Conservation (phyloP, 2,888 invertebrate genomes). For the Ormyrus nitidulus region DNA sequence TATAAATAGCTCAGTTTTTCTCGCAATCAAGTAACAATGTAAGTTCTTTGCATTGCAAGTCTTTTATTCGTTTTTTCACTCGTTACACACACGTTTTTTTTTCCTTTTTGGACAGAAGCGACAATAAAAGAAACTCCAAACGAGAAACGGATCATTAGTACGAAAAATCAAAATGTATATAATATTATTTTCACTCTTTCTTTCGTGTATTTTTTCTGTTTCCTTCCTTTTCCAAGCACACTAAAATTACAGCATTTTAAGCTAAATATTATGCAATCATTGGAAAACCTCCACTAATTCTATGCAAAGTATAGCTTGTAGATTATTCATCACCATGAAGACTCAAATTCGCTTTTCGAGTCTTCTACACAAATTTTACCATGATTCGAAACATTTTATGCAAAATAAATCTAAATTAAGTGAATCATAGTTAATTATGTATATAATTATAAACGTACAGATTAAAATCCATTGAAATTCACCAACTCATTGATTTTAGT, state of each 20-base stretch:
- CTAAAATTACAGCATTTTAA: conserved; percentile 64
- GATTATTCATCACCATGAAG: conserved; percentile 61
- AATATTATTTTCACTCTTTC: conserved; percentile 18
- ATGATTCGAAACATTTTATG: conserved; percentile 15
- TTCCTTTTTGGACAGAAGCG: conserved; percentile 31
- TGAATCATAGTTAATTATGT: conserved; percentile 14
- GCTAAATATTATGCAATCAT: conserved; percentile 77
- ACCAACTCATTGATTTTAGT: conserved; percentile 27
- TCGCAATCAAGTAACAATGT: conserved; percentile 42
- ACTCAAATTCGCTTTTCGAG: conserved; percentile 9
- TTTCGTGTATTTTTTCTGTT: background rate
- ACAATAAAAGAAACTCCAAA: conserved; percentile 38
- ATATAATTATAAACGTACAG: conserved; percentile 9
- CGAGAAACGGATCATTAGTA: conserved; percentile 29
- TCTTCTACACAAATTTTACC: background rate
- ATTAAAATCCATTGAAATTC: conserved; percentile 36
- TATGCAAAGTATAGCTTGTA: conserved; percentile 96
- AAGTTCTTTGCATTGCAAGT: background rate
- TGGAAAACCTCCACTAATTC: conserved; percentile 92
- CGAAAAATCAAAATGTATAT: conserved; percentile 24
- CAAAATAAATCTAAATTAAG: conserved; percentile 17
- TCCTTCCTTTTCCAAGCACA: conserved; percentile 18
- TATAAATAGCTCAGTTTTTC: conserved; percentile 18
- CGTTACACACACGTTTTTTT: conserved; percentile 12
- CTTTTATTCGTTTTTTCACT: background rate